Conservation (phyloP, 2,888 invertebrate species). For the Acleris sparsana region DNA sequence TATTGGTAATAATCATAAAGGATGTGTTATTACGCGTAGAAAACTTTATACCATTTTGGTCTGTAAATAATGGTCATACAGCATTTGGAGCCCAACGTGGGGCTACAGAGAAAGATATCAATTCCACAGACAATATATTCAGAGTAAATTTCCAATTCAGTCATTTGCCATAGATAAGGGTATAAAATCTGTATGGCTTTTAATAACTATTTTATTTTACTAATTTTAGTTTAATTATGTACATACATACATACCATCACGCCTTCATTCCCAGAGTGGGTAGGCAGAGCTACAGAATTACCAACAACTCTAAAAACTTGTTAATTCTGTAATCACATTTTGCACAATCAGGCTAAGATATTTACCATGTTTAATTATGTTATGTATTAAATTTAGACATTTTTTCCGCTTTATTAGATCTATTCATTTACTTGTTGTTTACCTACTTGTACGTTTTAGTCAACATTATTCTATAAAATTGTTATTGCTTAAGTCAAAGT, state of each 20-base stretch:
- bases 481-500: neutral
- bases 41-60: neutral
- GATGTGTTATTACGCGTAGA: constrained; percentile 4
- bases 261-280: too few species aligned
- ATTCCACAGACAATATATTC: constrained; percentile 15
- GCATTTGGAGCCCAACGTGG: constrained; percentile 26
- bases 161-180: neutral
- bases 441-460: constrained; percentile 18
- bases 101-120: constrained; percentile 12
- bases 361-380: too few species aligned
- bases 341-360: too few species aligned
- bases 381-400: too few species aligned
- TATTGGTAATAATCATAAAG: constrained; percentile 19
- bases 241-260: too few species aligned
- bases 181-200: too few species aligned
- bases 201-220: too few species aligned
- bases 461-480: constrained; percentile 11
- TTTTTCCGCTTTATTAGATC: neutral
- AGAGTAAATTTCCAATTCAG: neutral
- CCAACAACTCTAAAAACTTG: too few species aligned
- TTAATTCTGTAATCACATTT: too few species aligned
- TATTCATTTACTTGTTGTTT: constrained; percentile 7
- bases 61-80: neutral
- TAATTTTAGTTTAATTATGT: too few species aligned
- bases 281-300: too few species aligned